Evolutionary conservation across 2,113 vertebrate genomes (phyloP).

Genomic region (Henicopernis longicauda): DNA sequence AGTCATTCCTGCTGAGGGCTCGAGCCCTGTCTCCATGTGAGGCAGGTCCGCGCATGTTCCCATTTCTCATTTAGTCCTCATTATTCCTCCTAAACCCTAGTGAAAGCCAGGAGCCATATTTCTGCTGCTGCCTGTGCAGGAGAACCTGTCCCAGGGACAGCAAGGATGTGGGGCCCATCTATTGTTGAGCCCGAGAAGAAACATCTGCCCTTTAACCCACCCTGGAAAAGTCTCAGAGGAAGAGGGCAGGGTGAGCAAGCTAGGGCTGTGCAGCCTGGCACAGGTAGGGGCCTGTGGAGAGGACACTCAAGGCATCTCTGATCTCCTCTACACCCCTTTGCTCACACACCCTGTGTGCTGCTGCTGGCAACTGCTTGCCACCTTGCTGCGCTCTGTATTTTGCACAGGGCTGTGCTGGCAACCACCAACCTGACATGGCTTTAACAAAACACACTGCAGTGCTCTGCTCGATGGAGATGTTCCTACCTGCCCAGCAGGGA

Average conservation of each 20-base stretch:
- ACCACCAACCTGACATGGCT: fast-evolving
- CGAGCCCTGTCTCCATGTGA: background rate
- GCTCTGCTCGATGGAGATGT: fast-evolving
- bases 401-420: background rate
- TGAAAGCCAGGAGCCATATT: fast-evolving
- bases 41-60: background rate
- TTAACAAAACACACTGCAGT: fast-evolving
- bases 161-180: background rate
- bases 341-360: background rate
- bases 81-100: background rate
- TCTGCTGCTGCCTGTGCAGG: background rate
- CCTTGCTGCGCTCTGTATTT: background rate
- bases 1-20: background rate
- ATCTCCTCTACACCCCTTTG: background rate
- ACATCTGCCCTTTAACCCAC: background rate
- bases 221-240: background rate
- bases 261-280: background rate
- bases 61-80: too few relatives aligned
- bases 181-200: background rate
- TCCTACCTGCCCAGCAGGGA: background rate
- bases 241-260: too few relatives aligned
- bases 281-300: background rate
- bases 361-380: background rate
- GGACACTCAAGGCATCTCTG: background rate
- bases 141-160: background rate